These are phyloP conservation scores for Cydia amplana DNA, from an alignment of 1,140 invertebrate genomes.

Conservation along the genomic window DNA sequence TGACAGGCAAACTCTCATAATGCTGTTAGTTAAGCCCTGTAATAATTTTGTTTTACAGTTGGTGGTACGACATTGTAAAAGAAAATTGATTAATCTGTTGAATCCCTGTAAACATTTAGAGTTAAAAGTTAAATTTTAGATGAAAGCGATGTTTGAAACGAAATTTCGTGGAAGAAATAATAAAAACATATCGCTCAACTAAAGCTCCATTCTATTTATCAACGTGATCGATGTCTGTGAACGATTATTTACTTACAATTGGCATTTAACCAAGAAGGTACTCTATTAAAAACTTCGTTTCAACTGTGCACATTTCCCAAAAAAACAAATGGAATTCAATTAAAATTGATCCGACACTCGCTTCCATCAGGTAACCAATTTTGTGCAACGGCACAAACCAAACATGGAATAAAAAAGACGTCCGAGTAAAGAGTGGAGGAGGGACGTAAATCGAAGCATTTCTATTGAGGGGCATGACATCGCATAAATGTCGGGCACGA, in stretches of 20 bases:
- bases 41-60: neutral
- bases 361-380: slow-evolving; percentile 31
- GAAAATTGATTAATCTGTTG: neutral
- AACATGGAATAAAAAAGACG: slow-evolving; percentile 53
- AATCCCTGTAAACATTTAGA: neutral
- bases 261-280: neutral
- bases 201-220: neutral
- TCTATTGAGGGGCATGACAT: slow-evolving; percentile 73
- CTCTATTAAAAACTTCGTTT: neutral
- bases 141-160: neutral
- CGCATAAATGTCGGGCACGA: slow-evolving; percentile 69
- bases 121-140: neutral
- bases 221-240: neutral
- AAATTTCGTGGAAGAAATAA: neutral
- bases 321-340: slow-evolving; percentile 17
- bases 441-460: slow-evolving; percentile 68
- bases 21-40: slow-evolving; percentile 12
- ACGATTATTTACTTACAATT: neutral
- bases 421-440: slow-evolving; percentile 53
- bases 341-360: slow-evolving; percentile 4
- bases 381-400: slow-evolving; percentile 33
- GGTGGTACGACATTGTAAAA: neutral
- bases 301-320: neutral
- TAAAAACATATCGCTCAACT: neutral
- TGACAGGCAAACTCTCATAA: slow-evolving; percentile 30